phyloP scores from a whole-genome alignment of 2,888 invertebrate species.

The Plutella xylostella region DNA sequence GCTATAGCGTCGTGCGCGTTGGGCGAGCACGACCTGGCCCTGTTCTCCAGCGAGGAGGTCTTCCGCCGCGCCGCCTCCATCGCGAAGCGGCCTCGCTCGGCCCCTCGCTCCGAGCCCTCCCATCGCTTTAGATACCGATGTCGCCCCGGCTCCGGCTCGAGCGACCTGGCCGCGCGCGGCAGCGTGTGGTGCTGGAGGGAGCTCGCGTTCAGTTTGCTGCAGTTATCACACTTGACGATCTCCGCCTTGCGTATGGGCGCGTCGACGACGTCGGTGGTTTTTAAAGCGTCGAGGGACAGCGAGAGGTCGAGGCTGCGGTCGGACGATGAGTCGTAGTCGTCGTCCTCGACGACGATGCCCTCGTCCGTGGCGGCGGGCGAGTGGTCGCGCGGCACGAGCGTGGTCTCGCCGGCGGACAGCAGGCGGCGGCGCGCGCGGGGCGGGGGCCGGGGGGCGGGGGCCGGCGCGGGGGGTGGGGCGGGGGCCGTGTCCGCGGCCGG shows the following conservation, averaged over 20 bases:
- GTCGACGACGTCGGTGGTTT: conserved; percentile 53
- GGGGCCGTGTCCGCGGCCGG: conserved; percentile 68
- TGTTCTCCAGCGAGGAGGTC: conserved; percentile 47
- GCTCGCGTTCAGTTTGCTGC: conserved; percentile 48
- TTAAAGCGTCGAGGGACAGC: conserved; percentile 59
- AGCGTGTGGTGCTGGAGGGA: conserved; percentile 48
- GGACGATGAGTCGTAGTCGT: conserved; percentile 68
- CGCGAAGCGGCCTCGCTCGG: conserved; percentile 48
- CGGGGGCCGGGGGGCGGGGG: conserved; percentile 50
- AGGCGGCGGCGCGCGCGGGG: conserved; percentile 55
- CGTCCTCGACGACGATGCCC: conserved; percentile 66
- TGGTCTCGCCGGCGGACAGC: conserved; percentile 49
- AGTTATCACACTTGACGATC: conserved; percentile 59
- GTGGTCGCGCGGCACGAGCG: conserved; percentile 49
- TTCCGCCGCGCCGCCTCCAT: conserved; percentile 57
- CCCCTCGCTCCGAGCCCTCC: conserved; percentile 54
- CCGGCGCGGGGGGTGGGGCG: conserved; percentile 45
- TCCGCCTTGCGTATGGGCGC: conserved; percentile 52
- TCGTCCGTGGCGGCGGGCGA: conserved; percentile 64
- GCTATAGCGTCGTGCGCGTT: conserved; percentile 60
- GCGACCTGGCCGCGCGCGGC: conserved; percentile 50
- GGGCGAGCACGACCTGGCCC: conserved; percentile 61
- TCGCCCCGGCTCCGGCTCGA: conserved; percentile 50
- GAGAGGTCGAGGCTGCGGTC: conserved; percentile 65
- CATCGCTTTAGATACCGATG: conserved; percentile 56